Evolutionary conservation across 2,797 vertebrate species (phyloP).

Genomic region (Sparus aurata): DNA sequence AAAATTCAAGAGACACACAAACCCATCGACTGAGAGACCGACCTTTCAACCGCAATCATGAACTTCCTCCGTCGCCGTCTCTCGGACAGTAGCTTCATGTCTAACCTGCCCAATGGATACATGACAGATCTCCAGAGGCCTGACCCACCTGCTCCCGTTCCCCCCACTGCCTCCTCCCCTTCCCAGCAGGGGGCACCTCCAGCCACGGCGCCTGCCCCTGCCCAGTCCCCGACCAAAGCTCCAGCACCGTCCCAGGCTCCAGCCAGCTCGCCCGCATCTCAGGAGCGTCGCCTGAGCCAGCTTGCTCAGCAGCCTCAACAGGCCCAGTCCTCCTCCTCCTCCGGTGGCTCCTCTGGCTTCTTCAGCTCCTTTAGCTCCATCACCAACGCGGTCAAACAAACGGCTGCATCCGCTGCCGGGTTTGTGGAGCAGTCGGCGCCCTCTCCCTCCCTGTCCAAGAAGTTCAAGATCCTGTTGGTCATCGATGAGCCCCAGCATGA

Average conservation of each 20-base stretch:
- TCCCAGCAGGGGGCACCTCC: slow-evolving; percentile 73
- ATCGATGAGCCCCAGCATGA: slow-evolving; percentile 95
- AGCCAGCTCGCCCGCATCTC: slow-evolving; percentile 83
- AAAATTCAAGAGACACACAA: slow-evolving; percentile 16
- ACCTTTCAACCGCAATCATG: slow-evolving; percentile 83
- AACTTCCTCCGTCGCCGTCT: slow-evolving; percentile 98
- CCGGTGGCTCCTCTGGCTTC: slow-evolving; percentile 90
- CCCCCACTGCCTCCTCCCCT: slow-evolving; percentile 79
- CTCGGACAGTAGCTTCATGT: slow-evolving; percentile 99
- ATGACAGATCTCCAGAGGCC: slow-evolving; percentile 98
- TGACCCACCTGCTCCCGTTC: slow-evolving; percentile 91
- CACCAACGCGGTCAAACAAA: slow-evolving; percentile 97
- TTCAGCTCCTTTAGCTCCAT: slow-evolving; percentile 99
- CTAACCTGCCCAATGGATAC: slow-evolving; percentile 98
- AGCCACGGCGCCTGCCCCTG: slow-evolving; percentile 80
- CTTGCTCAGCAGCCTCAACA: slow-evolving; percentile 69
- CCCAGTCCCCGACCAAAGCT: slow-evolving; percentile 89
- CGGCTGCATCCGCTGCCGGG: slow-evolving; percentile 91
- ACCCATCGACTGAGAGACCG: slow-evolving; percentile 28
- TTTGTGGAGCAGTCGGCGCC: slow-evolving; percentile 90
- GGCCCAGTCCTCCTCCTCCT: slow-evolving; percentile 82
- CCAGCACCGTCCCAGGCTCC: slow-evolving; percentile 64
- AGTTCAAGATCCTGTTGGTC: slow-evolving; percentile 95
- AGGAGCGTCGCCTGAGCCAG: slow-evolving; percentile 77
- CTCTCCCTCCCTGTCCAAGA: slow-evolving; percentile 87